Percentiles rank a stretch among this genome's conserved stretches.
Conservation (phyloP, 92 coral and sea anemone species). For the Epizoanthus stellaris region DNA sequence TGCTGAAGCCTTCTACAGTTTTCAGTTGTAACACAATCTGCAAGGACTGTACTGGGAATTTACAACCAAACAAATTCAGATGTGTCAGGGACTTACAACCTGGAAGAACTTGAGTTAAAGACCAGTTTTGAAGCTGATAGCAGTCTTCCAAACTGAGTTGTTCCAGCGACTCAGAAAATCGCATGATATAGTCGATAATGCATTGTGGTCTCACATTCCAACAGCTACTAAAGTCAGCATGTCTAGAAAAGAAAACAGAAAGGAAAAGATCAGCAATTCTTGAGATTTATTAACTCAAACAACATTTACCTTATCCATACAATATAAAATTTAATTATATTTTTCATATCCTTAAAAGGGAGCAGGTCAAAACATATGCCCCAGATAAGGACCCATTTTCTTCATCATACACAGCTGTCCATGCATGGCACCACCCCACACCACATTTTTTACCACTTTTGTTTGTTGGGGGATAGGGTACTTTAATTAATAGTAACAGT, state of each 20-base stretch:
- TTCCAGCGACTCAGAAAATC: constrained; percentile 6
- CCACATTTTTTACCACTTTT: no score
- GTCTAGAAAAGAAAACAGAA: neutral
- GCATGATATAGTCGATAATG: neutral
- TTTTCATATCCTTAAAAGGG: no score
- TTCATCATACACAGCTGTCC: no score
- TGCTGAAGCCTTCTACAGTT: constrained; percentile 23
- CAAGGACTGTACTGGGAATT: constrained; percentile 8
- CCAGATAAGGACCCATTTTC: no score
- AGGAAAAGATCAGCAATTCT: no score
- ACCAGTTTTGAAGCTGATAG: constrained; percentile 38
- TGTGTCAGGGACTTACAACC: constrained; percentile 16
- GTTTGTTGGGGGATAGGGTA: no score
- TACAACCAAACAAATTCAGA: constrained; percentile 17
- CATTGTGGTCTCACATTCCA: constrained; percentile 16
- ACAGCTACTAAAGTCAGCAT: constrained; percentile 15
- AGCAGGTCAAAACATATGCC: no score
- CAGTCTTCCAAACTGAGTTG: constrained; percentile 30
- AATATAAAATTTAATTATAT: no score
- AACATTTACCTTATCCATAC: no score
- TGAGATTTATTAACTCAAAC: no score
- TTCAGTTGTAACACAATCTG: constrained; percentile 26
- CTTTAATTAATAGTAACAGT: no score
- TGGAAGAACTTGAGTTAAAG: neutral
- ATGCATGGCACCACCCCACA: no score